Evolutionary conservation across 2,113 vertebrate genomes (phyloP), one percentile per base, ranked within the genome.

Genomic region (Corythoichthys haematopterus): DNA sequence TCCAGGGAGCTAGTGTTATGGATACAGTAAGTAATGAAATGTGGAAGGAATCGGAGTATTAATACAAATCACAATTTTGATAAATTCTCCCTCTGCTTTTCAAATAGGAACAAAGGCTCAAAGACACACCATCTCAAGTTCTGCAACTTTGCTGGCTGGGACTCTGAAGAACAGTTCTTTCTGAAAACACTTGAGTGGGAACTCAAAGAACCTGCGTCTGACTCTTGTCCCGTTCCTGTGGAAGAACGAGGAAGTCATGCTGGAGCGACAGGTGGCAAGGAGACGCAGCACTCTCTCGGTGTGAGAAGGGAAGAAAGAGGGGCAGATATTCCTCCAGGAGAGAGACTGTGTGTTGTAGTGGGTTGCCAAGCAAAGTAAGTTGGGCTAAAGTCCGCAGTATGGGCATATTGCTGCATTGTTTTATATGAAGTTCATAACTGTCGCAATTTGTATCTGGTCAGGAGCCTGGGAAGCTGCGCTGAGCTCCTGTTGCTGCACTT

Each of bases 401-500:
- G 3, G 11, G 1, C 46, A 13, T 40, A 10, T 28, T 64, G 12
- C 51, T 37, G n/a, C 38, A 0, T 16, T 1, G 20, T 28, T 28
- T 28, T 28, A 28, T 28, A 28, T 28, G 20, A 28, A 28, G 20
- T 28, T 28, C 20, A 28, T 28, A 28, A 28, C 10, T 10, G 11
- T 20, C 4, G 14, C 38, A 33, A 60, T 36, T 75, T 45, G 28
- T 47, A 20, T 59, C 40, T 70, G 1, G 14, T 20, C 79, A 98
- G 97, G 86, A 93, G 87, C 69, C 82, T 91, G 33, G 96, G 96
- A 28, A 84, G 84, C 66, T 94, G 93, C 77, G 83, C 82, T 38
- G 97, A 99, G 68, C 92, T 98, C 16, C 89, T 99, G 4, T 77
- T 98, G 71, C 90, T 99, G 65, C 94, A 92, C 65, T 99, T 98